These are phyloP conservation scores for Laothoe populi DNA, from an alignment of 2,888 invertebrate genomes.

Conservation along the genomic window DNA sequence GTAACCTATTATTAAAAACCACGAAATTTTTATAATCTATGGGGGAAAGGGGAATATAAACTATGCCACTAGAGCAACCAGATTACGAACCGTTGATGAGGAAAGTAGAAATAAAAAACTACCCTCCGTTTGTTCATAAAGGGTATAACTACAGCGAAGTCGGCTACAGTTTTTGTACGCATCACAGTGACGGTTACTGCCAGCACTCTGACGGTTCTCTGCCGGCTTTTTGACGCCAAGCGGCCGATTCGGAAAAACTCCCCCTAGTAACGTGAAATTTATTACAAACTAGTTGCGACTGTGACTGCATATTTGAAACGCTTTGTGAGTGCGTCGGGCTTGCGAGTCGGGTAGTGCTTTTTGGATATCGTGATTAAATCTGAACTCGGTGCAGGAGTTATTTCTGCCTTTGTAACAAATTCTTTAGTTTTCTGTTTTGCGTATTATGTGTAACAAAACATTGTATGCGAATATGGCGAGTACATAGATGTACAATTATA, in stretches of 20 bases:
- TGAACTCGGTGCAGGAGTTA: no score
- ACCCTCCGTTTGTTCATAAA: constrained; percentile 15
- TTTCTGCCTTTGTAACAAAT: no score
- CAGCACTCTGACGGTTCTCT: neutral
- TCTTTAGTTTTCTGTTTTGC: no score
- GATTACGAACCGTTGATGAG: neutral
- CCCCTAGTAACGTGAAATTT: constrained; percentile 6
- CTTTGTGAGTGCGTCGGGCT: constrained; percentile 2
- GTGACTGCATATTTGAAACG: constrained; percentile 3
- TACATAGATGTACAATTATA: no score
- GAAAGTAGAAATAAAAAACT: neutral
- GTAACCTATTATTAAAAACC: no score
- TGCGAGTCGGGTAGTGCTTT: neutral
- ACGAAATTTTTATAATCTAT: no score
- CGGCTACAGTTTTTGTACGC: neutral
- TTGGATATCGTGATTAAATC: neutral
- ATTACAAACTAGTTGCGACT: constrained; percentile 9
- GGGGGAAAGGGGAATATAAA: no score
- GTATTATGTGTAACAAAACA: no score
- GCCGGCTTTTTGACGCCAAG: neutral
- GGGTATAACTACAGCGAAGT: constrained; percentile 8
- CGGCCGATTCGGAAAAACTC: neutral
- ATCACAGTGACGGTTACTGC: neutral
- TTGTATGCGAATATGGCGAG: no score
- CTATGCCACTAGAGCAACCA: constrained; percentile 4